These are phyloP conservation scores for Melipona quadrifasciata DNA, from an alignment of 1,140 invertebrate genomes.

Conservation along the genomic window DNA sequence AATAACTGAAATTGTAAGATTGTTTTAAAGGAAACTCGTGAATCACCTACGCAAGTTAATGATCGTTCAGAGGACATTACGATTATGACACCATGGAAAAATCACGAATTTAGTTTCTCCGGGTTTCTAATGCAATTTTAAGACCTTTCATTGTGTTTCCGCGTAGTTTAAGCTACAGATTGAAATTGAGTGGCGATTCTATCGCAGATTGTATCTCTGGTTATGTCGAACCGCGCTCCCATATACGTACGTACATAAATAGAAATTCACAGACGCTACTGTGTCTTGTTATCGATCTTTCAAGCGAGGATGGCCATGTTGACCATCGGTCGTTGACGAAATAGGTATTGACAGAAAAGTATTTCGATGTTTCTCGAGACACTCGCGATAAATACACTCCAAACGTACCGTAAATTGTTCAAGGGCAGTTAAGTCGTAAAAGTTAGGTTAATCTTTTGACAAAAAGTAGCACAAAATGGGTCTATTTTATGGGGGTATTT, in stretches of 20 bases:
- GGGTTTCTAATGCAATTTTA: background rate
- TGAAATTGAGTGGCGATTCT: slow-evolving; percentile 49
- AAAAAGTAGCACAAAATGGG: too few species aligned
- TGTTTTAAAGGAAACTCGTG: too few species aligned
- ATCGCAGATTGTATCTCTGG: slow-evolving; percentile 61
- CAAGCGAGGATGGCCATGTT: slow-evolving; percentile 67
- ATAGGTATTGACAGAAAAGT: slow-evolving; percentile 46
- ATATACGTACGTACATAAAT: slow-evolving; percentile 72
- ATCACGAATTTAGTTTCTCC: background rate
- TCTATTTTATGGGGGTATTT: too few species aligned
- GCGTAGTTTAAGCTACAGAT: background rate
- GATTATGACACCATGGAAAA: background rate
- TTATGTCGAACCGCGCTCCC: slow-evolving; percentile 60
- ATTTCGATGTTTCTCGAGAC: slow-evolving; percentile 27
- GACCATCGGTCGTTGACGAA: slow-evolving; percentile 37
- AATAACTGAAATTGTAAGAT: too few species aligned
- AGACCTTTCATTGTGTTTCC: background rate
- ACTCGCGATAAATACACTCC: background rate
- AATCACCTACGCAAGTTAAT: background rate
- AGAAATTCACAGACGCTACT: slow-evolving; percentile 55
- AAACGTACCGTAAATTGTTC: slow-evolving; percentile 29
- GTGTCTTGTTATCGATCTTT: slow-evolving; percentile 72
- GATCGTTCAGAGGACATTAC: background rate
- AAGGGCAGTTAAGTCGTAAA: slow-evolving; percentile 11
- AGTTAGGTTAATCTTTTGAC: slow-evolving; percentile 6